phyloP scores from a whole-genome alignment of 2,113 vertebrate species.

The Leptosomus discolor region DNA sequence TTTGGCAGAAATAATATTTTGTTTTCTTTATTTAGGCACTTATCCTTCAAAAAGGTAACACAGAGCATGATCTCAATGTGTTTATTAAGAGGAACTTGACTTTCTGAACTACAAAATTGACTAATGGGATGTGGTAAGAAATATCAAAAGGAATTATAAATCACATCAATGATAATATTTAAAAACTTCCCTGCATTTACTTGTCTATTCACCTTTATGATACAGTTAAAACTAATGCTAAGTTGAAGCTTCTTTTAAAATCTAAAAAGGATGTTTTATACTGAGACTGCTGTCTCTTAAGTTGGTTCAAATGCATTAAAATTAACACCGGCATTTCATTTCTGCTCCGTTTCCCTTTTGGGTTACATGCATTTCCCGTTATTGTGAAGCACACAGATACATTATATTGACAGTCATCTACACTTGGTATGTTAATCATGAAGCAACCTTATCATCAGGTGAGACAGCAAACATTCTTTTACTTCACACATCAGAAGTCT shows the following conservation, averaged over 20 bases:
- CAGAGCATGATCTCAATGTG: not conserved
- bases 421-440: not conserved
- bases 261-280: not conserved
- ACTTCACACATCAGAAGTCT: not conserved
- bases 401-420: not conserved
- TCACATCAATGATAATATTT: not conserved
- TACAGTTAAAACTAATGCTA: not conserved
- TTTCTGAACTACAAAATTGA: constrained; percentile 14
- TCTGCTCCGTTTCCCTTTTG: not conserved
- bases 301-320: not conserved
- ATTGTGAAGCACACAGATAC: not conserved
- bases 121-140: not conserved
- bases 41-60: not conserved
- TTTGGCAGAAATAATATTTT: not conserved
- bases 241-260: not conserved
- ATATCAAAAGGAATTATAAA: not conserved
- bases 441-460: not conserved
- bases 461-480: not conserved
- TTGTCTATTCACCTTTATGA: not conserved
- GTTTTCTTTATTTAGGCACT: not conserved
- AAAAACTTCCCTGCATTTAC: not conserved
- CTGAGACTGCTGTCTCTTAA: not conserved
- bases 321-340: not conserved
- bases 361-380: not conserved
- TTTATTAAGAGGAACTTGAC: not conserved